Evolutionary conservation across 2,797 vertebrate species (phyloP).

Genomic region (Gobio occitaniae): DNA sequence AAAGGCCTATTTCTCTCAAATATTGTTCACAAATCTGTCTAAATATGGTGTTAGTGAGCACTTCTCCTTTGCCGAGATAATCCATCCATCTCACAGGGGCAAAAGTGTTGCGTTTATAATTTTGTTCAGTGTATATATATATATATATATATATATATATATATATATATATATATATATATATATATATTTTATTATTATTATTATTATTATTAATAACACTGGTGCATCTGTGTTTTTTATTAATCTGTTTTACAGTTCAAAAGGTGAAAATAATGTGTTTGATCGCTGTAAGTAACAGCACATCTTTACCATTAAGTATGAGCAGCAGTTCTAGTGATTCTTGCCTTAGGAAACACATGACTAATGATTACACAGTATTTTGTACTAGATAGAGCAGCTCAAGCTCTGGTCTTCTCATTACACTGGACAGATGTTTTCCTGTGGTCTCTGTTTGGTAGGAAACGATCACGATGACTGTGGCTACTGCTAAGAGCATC

Average conservation of each 20-base stretch:
- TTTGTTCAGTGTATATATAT: too few relatives aligned
- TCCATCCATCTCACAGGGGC: too few relatives aligned
- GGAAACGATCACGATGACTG: slow-evolving; percentile 46
- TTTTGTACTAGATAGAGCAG: slow-evolving; percentile 11
- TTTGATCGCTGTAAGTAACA: not conserved
- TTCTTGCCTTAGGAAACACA: not conserved
- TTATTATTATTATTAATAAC: not conserved
- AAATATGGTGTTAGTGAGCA: too few relatives aligned
- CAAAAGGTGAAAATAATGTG: not conserved
- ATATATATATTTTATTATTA: too few relatives aligned
- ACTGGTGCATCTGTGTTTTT: not conserved
- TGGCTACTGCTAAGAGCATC: slow-evolving; percentile 38
- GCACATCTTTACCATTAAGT: not conserved
- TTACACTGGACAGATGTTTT: slow-evolving; percentile 49
- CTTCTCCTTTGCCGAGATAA: too few relatives aligned
- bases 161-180: too few relatives aligned
- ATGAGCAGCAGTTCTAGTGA: not conserved
- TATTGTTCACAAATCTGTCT: too few relatives aligned
- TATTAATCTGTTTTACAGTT: not conserved
- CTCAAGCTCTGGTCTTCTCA: slow-evolving; percentile 39
- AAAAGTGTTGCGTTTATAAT: too few relatives aligned
- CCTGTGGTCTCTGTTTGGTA: slow-evolving; percentile 41
- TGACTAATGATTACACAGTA: slow-evolving; percentile 1
- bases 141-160: too few relatives aligned
- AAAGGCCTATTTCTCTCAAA: too few relatives aligned